A percentile compares a stretch with the other conserved stretches of the same genome.
These are phyloP conservation scores for Campoletis sonorensis DNA, from an alignment of 1,140 invertebrate genomes.

Conservation along the genomic window DNA sequence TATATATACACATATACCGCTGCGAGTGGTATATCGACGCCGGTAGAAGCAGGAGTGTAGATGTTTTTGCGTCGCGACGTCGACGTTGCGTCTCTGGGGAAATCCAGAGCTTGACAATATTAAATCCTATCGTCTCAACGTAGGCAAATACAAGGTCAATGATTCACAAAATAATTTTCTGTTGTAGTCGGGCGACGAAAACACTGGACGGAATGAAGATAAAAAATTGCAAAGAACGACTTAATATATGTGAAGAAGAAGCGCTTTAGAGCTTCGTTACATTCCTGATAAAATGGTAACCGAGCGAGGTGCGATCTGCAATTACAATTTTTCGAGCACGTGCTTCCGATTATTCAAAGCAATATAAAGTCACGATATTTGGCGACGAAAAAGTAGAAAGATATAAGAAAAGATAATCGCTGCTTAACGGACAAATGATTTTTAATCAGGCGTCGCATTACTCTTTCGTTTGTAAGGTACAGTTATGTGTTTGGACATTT, in stretches of 20 bases:
- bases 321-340: no score
- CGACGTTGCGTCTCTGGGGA: constrained; percentile 40
- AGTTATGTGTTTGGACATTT: constrained; percentile 63
- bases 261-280: neutral
- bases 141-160: neutral
- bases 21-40: constrained; percentile 15
- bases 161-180: constrained; percentile 9
- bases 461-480: constrained; percentile 55
- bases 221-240: constrained; percentile 10
- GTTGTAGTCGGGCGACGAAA: neutral
- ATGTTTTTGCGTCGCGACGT: constrained; percentile 52
- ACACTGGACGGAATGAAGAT: neutral
- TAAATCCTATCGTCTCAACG: neutral
- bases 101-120: constrained; percentile 30
- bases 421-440: neutral
- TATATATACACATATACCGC: neutral
- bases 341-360: no score
- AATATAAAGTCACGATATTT: no score
- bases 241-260: neutral
- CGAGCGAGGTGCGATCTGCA: neutral
- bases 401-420: neutral
- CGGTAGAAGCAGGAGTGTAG: constrained; percentile 25
- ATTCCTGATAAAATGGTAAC: neutral
- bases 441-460: constrained; percentile 46
- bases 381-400: neutral